A percentile compares a stretch with the other conserved stretches of the same genome.
Conservation (phyloP, 2,888 invertebrate genomes). For the Panzeria rudis region DNA sequence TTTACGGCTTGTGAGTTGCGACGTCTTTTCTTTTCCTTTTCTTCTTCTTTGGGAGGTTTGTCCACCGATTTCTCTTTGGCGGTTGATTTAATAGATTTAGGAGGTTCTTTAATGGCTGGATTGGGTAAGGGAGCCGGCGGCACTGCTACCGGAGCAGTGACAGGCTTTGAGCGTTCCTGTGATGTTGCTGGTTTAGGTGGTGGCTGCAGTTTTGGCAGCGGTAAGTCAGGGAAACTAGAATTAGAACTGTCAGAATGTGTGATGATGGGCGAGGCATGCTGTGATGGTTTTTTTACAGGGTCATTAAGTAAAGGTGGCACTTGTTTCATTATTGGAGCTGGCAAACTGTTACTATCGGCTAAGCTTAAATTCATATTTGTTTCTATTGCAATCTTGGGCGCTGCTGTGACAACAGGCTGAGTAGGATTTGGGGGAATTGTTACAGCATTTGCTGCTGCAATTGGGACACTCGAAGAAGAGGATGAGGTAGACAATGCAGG, state of each 20-base stretch:
- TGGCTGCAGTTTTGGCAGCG: constrained; percentile 63
- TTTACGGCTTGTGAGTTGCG: constrained; percentile 78
- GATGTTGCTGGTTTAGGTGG: constrained; percentile 33
- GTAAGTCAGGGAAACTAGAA: constrained; percentile 82
- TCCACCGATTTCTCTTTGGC: constrained; percentile 84
- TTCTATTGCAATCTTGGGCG: background rate
- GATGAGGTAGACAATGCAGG: constrained; percentile 43
- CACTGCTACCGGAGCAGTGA: constrained; percentile 1
- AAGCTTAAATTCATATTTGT: constrained; percentile 79
- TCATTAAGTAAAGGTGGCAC: background rate
- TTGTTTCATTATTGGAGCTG: constrained; percentile 74
- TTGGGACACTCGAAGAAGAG: constrained; percentile 69
- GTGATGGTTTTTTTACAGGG: constrained; percentile 59
- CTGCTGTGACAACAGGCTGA: constrained; percentile 41
- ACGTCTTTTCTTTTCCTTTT: constrained; percentile 85
- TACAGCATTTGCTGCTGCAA: constrained; percentile 43
- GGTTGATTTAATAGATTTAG: constrained; percentile 75
- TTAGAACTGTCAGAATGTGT: constrained; percentile 82
- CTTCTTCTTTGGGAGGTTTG: constrained; percentile 79
- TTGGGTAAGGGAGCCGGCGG: constrained; percentile 6
- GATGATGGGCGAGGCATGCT: constrained; percentile 75
- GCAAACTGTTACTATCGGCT: constrained; percentile 80
- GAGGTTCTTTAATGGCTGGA: constrained; percentile 53
- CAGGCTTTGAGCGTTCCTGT: constrained; percentile 51
- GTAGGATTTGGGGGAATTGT: constrained; percentile 14